Conservation (phyloP, 2,113 vertebrate species). For the Pelmatolapia mariae region DNA sequence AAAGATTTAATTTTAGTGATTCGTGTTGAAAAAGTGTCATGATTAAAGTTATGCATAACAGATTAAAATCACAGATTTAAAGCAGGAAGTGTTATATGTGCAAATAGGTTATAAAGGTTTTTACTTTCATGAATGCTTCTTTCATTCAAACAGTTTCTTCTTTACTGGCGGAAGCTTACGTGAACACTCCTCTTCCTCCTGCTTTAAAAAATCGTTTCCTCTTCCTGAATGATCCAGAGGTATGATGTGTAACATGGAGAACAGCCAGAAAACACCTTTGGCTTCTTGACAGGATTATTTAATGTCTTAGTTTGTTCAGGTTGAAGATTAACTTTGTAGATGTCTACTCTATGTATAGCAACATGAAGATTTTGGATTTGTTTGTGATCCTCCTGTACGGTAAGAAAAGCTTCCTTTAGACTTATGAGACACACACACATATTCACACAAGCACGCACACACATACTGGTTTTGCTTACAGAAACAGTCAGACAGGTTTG, state of each 20-base stretch:
- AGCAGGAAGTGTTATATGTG: fast-evolving
- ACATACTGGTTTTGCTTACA: fast-evolving
- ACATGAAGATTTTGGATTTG: not conserved
- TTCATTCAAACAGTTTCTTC: not conserved
- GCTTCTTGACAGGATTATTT: not conserved
- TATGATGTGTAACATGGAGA: fast-evolving
- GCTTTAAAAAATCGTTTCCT: fast-evolving
- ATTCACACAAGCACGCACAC: not conserved
- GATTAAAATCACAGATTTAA: not conserved
- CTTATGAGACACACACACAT: no score
- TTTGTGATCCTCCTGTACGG: not conserved
- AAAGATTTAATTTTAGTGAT: not conserved
- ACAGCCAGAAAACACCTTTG: fast-evolving
- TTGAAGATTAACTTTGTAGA: fast-evolving
- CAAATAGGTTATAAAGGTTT: fast-evolving
- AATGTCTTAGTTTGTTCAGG: not conserved
- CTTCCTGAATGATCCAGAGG: not conserved
- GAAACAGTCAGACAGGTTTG: not conserved
- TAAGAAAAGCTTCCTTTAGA: fast-evolving
- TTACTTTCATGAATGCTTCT: not conserved
- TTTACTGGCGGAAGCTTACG: fast-evolving
- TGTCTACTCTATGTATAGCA: not conserved
- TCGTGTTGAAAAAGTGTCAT: not conserved
- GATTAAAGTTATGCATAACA: not conserved
- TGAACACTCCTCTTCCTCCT: not conserved